These are phyloP conservation scores for Dasysyrphus tricinctus DNA, from an alignment of 2,888 invertebrate genomes.

Conservation along the genomic window DNA sequence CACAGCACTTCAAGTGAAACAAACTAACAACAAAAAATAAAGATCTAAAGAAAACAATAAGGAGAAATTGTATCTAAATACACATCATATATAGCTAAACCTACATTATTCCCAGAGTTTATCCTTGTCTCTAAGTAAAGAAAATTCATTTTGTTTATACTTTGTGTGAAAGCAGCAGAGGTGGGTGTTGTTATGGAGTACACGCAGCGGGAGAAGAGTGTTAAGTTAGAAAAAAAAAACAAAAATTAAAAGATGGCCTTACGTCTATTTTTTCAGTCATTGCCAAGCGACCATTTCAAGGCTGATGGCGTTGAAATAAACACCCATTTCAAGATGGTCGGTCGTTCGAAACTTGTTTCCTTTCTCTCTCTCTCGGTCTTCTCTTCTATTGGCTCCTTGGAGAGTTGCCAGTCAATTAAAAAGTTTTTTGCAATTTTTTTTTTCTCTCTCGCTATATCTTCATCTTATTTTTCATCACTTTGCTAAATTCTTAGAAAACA, in stretches of 20 bases:
- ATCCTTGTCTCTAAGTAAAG: conserved; percentile 66
- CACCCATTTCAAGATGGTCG: conserved; percentile 34
- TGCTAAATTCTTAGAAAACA: conserved; percentile 31
- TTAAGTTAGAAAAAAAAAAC: conserved; percentile 16
- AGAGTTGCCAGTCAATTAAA: conserved; percentile 69
- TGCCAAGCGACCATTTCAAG: conserved; percentile 61
- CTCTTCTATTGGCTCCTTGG: conserved; percentile 39
- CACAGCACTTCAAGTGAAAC: conserved; percentile 65
- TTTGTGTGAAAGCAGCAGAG: not conserved
- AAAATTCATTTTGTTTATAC: conserved; percentile 55
- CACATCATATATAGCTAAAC: not conserved
- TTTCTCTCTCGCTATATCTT: not conserved
- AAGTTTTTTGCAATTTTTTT: conserved; percentile 47
- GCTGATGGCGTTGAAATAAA: conserved; percentile 51
- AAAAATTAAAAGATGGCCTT: conserved; percentile 41
- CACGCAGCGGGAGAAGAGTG: not conserved
- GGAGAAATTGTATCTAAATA: conserved; percentile 48
- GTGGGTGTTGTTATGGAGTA: not conserved
- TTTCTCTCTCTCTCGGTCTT: not conserved
- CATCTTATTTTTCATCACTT: conserved; percentile 13
- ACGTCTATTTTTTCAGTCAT: conserved; percentile 53
- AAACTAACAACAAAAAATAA: conserved; percentile 47
- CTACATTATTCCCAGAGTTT: conserved; percentile 37
- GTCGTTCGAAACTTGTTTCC: conserved; percentile 9
- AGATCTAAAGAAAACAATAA: conserved; percentile 22